phyloP scores from a whole-genome alignment of 1,140 invertebrate genomes.

The Ips typographus region DNA sequence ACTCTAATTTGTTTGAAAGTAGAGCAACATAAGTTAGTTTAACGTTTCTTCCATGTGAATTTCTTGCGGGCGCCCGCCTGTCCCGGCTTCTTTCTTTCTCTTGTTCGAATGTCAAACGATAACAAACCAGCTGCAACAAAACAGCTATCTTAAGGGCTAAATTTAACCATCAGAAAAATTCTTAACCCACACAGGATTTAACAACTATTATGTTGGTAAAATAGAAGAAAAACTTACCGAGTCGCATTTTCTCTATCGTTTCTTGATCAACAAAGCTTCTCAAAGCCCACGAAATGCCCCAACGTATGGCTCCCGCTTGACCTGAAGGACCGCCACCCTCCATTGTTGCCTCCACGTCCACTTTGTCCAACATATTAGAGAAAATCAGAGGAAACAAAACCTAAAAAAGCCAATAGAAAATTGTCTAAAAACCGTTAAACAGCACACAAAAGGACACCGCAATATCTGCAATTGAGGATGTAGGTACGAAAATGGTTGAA shows the following conservation, averaged over 20 bases:
- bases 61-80: slow-evolving; percentile 88
- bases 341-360: slow-evolving; percentile 82
- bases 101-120: slow-evolving; percentile 73
- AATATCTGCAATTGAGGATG: not conserved
- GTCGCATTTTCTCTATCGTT: slow-evolving; percentile 81
- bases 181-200: too few relatives aligned
- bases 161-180: too few relatives aligned
- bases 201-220: slow-evolving; percentile 7
- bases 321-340: slow-evolving; percentile 69
- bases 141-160: too few relatives aligned
- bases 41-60: slow-evolving; percentile 92
- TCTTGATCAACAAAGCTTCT: slow-evolving; percentile 77
- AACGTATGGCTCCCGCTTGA: slow-evolving; percentile 83
- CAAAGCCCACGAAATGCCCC: slow-evolving; percentile 78
- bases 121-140: slow-evolving; percentile 80
- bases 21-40: slow-evolving; percentile 39
- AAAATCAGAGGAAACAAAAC: slow-evolving; percentile 86
- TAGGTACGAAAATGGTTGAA: not conserved
- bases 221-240: slow-evolving; percentile 61
- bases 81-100: slow-evolving; percentile 93
- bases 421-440: not conserved
- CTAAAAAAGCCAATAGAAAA: slow-evolving; percentile 54
- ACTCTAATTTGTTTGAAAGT: too few relatives aligned
- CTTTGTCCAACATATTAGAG: slow-evolving; percentile 69
- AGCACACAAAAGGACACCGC: not conserved